Base-by-base conservation (phyloP, 1,140 invertebrate genomes). In the Eupeodes corollae region DNA sequence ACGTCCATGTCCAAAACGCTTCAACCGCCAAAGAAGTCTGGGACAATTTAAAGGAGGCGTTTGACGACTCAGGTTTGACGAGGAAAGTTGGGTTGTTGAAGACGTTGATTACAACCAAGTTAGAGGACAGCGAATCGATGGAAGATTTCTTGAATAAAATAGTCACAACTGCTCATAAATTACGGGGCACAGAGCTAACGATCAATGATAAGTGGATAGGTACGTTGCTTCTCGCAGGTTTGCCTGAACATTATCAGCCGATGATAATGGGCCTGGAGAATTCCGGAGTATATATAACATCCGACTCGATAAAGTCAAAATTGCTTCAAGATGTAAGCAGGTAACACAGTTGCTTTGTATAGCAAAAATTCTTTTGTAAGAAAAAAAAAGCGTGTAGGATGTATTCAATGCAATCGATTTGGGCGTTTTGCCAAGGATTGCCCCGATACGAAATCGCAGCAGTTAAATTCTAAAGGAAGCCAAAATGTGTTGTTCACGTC, bases 191-290 rank as follows among this genome's bases (percentile, higher is more conserved):
- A 9, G 47, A 46, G n/a, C 63, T 67, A 37, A 31, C 56, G 14
- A 55, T 69, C n/a, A 49, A 51, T 48, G 58, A 65, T 26, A 59
- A 67, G 44, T 65, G 62, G 55, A 35, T 58, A 10, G 57, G 64
- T 19, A 61, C 61, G 9, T 46, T 68, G 3, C 52, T 70, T 48
- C 44, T 70, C 18, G 55, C 59, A 6, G 63, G 62, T n/a, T 46
- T 70, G 43, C 59, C 62, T 1, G 59, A 65, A 14, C 47, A 57
- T 13, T 69, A 65, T 54, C 51, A 59, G 45, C 59, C 67, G 0
- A 69, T 70, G 67, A 70, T 70, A 9, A 70, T 69, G 60, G 61
- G 56, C 1, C 43, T 70, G 13, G 63, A 72, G 44, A 56, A 50
- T 19, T 59, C 54, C 1, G 55, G 54, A n/a, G 47, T 48, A 10